Evolutionary conservation across 2,888 invertebrate species (phyloP).

Genomic region (Gnatocerus cornutus): DNA sequence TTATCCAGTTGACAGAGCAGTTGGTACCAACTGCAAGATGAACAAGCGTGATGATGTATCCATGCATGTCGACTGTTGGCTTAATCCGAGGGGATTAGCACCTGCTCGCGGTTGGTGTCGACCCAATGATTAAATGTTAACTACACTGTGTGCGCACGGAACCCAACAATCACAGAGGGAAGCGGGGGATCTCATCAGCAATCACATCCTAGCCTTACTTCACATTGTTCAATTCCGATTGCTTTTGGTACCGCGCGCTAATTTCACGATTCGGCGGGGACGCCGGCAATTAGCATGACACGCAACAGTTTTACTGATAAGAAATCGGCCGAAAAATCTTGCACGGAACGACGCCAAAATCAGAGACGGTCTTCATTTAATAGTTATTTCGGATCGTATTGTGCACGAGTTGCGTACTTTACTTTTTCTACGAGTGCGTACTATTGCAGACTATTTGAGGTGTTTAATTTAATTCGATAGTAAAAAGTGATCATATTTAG

Average conservation of each 20-base stretch:
- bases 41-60: conserved; percentile 59
- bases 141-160: conserved; percentile 20
- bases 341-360: no score
- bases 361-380: no score
- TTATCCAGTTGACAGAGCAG: conserved; percentile 66
- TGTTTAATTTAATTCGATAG: no score
- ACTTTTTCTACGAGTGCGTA: no score
- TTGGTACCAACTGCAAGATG: conserved; percentile 52
- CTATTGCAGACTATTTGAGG: no score
- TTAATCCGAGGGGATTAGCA: conserved; percentile 59
- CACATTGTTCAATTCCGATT: conserved; percentile 29
- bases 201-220: conserved; percentile 30
- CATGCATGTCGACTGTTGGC: conserved; percentile 55
- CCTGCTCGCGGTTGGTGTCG: conserved; percentile 65
- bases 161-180: conserved; percentile 27
- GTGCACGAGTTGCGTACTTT: no score
- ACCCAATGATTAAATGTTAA: conserved; percentile 65
- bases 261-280: conserved; percentile 8
- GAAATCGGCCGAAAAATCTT: no score
- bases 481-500: no score
- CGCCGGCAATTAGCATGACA: no score
- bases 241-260: conserved; percentile 21
- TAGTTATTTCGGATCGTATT: no score
- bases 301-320: no score
- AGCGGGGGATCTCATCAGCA: conserved; percentile 34